These are phyloP conservation scores for Megaustenia siamemsis DNA, from an alignment of 2,888 invertebrate genomes.

Conservation along the genomic window DNA sequence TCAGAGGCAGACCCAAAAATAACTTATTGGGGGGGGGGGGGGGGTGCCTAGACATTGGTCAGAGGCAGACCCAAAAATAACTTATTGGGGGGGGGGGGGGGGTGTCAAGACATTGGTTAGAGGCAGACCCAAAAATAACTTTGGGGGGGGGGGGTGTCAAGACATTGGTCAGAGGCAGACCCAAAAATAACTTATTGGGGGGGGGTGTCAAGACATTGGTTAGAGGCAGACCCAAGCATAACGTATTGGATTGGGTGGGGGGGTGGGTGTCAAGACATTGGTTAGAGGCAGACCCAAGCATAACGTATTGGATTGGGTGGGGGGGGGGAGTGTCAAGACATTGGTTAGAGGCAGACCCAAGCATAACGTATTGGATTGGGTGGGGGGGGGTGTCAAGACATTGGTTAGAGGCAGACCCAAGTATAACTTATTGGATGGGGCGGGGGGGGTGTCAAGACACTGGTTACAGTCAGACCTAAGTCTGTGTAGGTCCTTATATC, in stretches of 20 bases:
- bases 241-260: background rate
- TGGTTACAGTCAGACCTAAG: background rate
- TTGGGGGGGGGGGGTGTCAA: background rate
- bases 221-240: background rate
- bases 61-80: background rate
- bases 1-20: too few relatives aligned
- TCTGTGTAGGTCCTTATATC: too few relatives aligned
- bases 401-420: background rate
- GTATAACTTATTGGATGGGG: background rate
- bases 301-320: background rate
- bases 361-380: background rate
- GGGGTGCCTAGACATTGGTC: too few relatives aligned
- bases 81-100: background rate
- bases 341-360: background rate
- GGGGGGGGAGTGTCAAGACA: background rate
- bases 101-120: background rate
- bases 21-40: too few relatives aligned
- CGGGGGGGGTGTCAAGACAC: background rate
- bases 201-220: background rate
- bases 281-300: background rate
- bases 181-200: background rate
- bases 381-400: background rate
- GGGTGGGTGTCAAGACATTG: background rate
- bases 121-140: background rate
- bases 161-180: background rate